phyloP scores from a whole-genome alignment of 2,797 vertebrate species.

The Caiman crocodilus region DNA sequence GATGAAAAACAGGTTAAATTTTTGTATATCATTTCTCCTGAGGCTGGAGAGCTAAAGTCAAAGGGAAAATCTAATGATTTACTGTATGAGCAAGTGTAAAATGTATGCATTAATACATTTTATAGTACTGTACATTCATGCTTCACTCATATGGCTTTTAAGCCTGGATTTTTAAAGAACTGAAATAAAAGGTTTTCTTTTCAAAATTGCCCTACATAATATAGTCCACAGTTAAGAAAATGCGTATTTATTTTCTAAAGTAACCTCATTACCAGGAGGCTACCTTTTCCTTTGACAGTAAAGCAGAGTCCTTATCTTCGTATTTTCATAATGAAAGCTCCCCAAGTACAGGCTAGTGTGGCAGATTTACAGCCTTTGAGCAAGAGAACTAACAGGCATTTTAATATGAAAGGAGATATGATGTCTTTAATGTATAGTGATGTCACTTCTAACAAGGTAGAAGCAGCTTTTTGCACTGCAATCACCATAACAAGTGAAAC shows the following conservation, averaged over 20 bases:
- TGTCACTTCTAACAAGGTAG: conserved; percentile 84
- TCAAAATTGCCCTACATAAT: conserved; percentile 56
- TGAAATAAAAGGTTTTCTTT: conserved; percentile 42
- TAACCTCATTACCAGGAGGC: conserved; percentile 68
- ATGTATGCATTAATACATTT: conserved; percentile 71
- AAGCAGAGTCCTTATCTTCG: conserved; percentile 79
- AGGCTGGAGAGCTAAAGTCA: conserved; percentile 67
- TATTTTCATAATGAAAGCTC: conserved; percentile 85
- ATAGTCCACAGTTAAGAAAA: conserved; percentile 64
- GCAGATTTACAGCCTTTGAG: conserved; percentile 82
- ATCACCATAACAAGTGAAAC: conserved; percentile 76
- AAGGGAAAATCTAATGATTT: conserved; percentile 71
- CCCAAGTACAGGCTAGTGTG: conserved; percentile 71
- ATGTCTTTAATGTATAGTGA: conserved; percentile 85
- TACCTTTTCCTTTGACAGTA: conserved; percentile 76
- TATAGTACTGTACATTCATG: conserved; percentile 24
- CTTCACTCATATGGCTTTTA: conserved; percentile 18
- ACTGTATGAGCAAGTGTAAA: conserved; percentile 62
- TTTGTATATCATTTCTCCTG: conserved; percentile 56
- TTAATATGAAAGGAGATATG: conserved; percentile 85
- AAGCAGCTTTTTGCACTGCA: conserved; percentile 68
- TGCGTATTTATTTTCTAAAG: conserved; percentile 70
- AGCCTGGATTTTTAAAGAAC: conserved; percentile 29
- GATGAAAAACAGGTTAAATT: conserved; percentile 67
- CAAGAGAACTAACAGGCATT: conserved; percentile 83